A percentile compares a stretch with the other conserved stretches of the same genome.
These are phyloP conservation scores for Ophthalmolycus amberensis DNA, from an alignment of 2,113 vertebrate species.

Conservation along the genomic window DNA sequence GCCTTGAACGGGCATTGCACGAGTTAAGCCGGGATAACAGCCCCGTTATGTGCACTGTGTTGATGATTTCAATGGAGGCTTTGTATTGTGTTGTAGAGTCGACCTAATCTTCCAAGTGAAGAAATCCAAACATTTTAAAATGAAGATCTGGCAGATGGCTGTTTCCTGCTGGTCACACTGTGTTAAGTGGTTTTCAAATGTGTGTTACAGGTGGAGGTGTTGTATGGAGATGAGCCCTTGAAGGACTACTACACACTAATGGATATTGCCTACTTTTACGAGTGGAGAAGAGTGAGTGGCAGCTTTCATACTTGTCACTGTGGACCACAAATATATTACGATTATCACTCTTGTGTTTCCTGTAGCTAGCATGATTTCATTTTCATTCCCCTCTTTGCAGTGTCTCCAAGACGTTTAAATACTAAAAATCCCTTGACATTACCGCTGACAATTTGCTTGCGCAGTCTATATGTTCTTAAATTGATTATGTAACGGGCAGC, in stretches of 20 bases:
- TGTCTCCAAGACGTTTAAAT: neutral
- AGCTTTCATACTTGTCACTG: neutral
- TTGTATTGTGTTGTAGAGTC: neutral
- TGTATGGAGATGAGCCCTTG: slow-evolving; percentile 92
- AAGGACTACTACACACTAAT: slow-evolving; percentile 97
- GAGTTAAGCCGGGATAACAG: neutral
- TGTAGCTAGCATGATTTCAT: neutral
- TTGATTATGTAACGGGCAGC: neutral
- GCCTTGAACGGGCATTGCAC: too few species aligned
- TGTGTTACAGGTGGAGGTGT: slow-evolving; percentile 89
- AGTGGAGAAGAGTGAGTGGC: slow-evolving; percentile 90
- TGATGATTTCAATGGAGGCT: neutral
- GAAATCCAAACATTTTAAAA: too few species aligned
- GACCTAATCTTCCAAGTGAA: too few species aligned
- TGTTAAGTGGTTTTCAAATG: neutral
- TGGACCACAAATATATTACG: neutral
- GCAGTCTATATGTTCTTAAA: neutral
- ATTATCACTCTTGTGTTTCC: neutral
- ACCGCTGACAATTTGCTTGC: neutral
- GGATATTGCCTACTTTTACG: slow-evolving; percentile 95
- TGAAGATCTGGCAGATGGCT: too few species aligned
- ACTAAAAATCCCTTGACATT: neutral
- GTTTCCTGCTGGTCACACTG: neutral
- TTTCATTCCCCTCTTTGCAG: neutral
- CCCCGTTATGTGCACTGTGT: too few species aligned